Base-by-base conservation (phyloP, 1,140 invertebrate species). In the Stegodyphus dumicola region DNA sequence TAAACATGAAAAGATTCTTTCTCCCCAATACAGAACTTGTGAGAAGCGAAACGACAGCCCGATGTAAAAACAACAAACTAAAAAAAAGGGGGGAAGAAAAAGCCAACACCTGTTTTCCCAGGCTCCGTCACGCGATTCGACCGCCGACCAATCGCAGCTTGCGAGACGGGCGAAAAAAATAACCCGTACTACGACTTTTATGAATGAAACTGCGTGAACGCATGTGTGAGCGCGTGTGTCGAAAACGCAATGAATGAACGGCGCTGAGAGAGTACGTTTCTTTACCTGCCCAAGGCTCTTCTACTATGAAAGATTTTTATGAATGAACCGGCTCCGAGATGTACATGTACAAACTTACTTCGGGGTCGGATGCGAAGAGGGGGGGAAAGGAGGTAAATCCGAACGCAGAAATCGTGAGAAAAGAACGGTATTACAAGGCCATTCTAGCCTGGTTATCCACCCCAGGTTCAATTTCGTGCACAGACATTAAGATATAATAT, bases 31-130 rank as follows among this genome's bases (percentile, higher is more conserved):
- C 10, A 48, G 65, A 70, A 54, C 49, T 49, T 69, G 77, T 79
- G 77, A 79, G 77, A 79, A 79, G 77, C 18, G 33, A 65, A 18
- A 74, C 73, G 53, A 17, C 79, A 73, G 70, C 10, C 49, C n/a
- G 33, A 70, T 15, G 65, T 33, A 79, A 70, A 56, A 60, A 17
- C 48, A 65, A 54, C 18, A 33, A 71, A 73, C 48, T 51, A 81
- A 81, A 64, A 71, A 56, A 51, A 33, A 9, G 51, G 15, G 53
- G 33, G 67, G 64, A 81, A 81, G 56, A 81, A 73, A 60, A 52
- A 69, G 65, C 17, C 69, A 64, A 77, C 84, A 86, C 84, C 84
- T 86, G 84, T 86, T 86, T 86, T 86, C 84, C 84, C 84, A 86
- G 84, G 76, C 84, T 86, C 69, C 84, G 75, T 86, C 84, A 86